phyloP scores from a whole-genome alignment of 2,797 vertebrate genomes.

The Decapterus maruadsi region DNA sequence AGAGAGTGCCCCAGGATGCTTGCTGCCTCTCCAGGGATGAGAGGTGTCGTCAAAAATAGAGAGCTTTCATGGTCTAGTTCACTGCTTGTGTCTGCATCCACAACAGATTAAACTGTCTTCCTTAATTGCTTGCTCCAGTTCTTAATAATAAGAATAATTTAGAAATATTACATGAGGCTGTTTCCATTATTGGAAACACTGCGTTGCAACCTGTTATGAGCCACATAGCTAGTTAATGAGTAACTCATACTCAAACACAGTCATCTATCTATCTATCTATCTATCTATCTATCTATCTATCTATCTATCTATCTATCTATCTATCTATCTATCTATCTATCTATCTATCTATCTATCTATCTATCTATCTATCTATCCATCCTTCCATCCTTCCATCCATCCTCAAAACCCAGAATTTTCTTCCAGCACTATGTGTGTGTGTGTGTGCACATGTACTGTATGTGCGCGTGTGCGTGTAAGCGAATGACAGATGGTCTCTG shows the following conservation, averaged over 20 bases:
- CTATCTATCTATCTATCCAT: background rate
- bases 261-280: slow-evolving; percentile 2
- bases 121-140: slow-evolving; percentile 81
- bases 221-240: slow-evolving; percentile 4
- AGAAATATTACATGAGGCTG: slow-evolving; percentile 22
- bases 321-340: slow-evolving; percentile 7
- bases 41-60: slow-evolving; percentile 72
- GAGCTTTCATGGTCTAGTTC: slow-evolving; percentile 82
- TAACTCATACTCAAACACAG: background rate
- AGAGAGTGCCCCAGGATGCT: slow-evolving; percentile 60
- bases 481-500: slow-evolving; percentile 68
- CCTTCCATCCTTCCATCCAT: background rate
- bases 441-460: slow-evolving; percentile 3
- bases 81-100: slow-evolving; percentile 74
- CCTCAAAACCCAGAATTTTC: too few relatives aligned
- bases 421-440: too few relatives aligned
- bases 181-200: slow-evolving; percentile 45
- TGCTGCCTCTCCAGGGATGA: slow-evolving; percentile 69
- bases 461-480: background rate
- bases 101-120: slow-evolving; percentile 68
- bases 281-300: background rate
- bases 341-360: background rate
- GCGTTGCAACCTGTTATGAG: slow-evolving; percentile 1
- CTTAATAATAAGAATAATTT: slow-evolving; percentile 55
- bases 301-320: slow-evolving; percentile 9